A percentile compares a stretch with the other conserved stretches of the same genome.
phyloP scores from a whole-genome alignment of 2,888 invertebrate genomes.

The Andricus quercusramuli region DNA sequence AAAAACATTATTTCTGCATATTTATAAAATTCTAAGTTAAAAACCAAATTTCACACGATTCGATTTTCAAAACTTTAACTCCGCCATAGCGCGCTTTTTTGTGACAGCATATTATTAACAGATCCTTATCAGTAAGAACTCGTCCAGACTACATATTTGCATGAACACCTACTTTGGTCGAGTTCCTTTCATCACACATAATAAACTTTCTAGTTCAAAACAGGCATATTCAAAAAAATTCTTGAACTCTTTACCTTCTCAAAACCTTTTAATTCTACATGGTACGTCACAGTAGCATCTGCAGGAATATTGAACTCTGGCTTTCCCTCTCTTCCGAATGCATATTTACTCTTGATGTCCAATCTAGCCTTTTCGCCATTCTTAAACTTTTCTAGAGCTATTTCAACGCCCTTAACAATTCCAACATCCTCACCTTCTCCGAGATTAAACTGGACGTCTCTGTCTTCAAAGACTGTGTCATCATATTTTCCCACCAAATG shows the following conservation, averaged over 20 bases:
- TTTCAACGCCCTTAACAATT: conserved; percentile 90
- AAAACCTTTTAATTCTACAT: conserved; percentile 89
- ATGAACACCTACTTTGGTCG: too few species aligned
- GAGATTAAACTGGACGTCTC: conserved; percentile 89
- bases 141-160: too few species aligned
- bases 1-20: too few species aligned
- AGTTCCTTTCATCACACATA: too few species aligned
- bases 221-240: neutral
- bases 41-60: too few species aligned
- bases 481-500: conserved; percentile 86
- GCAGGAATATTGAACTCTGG: conserved; percentile 87
- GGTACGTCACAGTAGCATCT: conserved; percentile 89
- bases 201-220: too few species aligned
- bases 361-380: conserved; percentile 89
- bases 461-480: conserved; percentile 87
- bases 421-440: conserved; percentile 91
- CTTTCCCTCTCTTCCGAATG: conserved; percentile 87
- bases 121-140: too few species aligned
- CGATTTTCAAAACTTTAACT: too few species aligned
- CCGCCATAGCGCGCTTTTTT: too few species aligned
- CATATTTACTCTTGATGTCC: conserved; percentile 88
- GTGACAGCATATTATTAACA: too few species aligned
- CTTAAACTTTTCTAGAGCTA: conserved; percentile 89
- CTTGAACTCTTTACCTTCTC: conserved; percentile 84
- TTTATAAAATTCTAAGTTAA: too few species aligned